Percentiles rank a stretch among this genome's conserved stretches.
Conservation (phyloP, 2,113 vertebrate species). For the Seriola quinqueradiata region DNA sequence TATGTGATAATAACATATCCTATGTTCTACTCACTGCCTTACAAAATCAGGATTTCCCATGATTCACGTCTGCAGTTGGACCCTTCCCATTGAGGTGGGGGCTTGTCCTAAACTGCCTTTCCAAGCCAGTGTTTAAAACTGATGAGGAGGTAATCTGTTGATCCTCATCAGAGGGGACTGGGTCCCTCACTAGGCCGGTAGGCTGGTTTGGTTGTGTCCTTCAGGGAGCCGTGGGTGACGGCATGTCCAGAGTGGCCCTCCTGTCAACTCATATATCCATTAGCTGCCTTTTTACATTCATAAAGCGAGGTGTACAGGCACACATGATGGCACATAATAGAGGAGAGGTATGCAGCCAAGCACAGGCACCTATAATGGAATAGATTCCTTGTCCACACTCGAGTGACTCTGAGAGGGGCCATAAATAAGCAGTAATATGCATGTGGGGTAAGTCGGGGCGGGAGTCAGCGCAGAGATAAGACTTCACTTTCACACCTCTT, state of each 20-base stretch:
- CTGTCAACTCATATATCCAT: conserved; percentile 31
- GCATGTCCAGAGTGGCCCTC: background rate
- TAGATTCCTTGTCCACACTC: conserved; percentile 45
- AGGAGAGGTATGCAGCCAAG: conserved; percentile 22
- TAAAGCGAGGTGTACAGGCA: conserved; percentile 23
- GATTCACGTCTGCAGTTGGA: no score
- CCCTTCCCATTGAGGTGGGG: no score
- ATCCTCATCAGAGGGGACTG: background rate
- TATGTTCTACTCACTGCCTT: no score
- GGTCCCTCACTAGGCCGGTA: background rate
- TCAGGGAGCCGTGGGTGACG: background rate
- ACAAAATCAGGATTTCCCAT: no score
- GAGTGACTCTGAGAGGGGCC: conserved; percentile 41
- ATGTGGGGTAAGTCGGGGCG: conserved; percentile 11
- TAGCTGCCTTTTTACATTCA: conserved; percentile 29
- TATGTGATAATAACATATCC: no score
- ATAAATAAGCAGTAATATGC: conserved; percentile 54
- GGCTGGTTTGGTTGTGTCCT: conserved; percentile 4
- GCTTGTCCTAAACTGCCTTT: no score
- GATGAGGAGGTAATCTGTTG: no score
- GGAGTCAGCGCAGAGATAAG: conserved; percentile 11
- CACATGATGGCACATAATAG: conserved; percentile 29
- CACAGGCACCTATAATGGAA: conserved; percentile 39
- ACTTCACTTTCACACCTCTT: conserved; percentile 49
- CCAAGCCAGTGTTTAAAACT: no score